These are phyloP conservation scores for Peribatodes rhomboidaria DNA, from an alignment of 2,888 invertebrate species.

Conservation along the genomic window DNA sequence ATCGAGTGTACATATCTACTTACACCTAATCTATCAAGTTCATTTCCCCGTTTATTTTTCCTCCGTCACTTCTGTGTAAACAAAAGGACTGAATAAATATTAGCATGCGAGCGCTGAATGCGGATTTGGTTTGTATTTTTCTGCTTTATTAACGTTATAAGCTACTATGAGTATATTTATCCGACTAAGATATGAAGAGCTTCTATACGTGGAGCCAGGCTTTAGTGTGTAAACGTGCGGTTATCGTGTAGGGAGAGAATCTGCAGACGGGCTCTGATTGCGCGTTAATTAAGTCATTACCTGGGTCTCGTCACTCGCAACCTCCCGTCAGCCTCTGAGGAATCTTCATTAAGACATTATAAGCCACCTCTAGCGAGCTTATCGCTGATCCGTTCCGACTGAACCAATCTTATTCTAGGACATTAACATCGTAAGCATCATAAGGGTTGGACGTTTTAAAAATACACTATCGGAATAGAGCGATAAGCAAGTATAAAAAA, in stretches of 20 bases:
- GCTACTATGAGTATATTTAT: background rate
- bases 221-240: slow-evolving; percentile 15
- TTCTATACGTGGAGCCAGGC: background rate
- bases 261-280: slow-evolving; percentile 59
- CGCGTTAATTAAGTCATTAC: slow-evolving; percentile 74
- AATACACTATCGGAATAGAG: too few species aligned
- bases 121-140: slow-evolving; percentile 26
- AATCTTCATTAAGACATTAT: slow-evolving; percentile 65
- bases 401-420: slow-evolving; percentile 19
- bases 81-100: slow-evolving; percentile 38
- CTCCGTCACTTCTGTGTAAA: slow-evolving; percentile 45
- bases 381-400: slow-evolving; percentile 52
- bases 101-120: slow-evolving; percentile 32
- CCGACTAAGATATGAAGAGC: background rate
- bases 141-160: slow-evolving; percentile 5
- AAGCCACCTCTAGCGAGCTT: slow-evolving; percentile 56
- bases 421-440: slow-evolving; percentile 7
- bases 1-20: slow-evolving; percentile 55
- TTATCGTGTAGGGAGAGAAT: slow-evolving; percentile 41
- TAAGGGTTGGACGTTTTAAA: background rate
- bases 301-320: slow-evolving; percentile 61
- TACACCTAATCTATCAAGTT: slow-evolving; percentile 52
- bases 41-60: slow-evolving; percentile 47
- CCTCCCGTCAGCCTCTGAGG: slow-evolving; percentile 51
- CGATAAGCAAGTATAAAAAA: background rate